Evolutionary conservation across 2,797 vertebrate genomes (phyloP).

Genomic region (Lutjanus campechanus): DNA sequence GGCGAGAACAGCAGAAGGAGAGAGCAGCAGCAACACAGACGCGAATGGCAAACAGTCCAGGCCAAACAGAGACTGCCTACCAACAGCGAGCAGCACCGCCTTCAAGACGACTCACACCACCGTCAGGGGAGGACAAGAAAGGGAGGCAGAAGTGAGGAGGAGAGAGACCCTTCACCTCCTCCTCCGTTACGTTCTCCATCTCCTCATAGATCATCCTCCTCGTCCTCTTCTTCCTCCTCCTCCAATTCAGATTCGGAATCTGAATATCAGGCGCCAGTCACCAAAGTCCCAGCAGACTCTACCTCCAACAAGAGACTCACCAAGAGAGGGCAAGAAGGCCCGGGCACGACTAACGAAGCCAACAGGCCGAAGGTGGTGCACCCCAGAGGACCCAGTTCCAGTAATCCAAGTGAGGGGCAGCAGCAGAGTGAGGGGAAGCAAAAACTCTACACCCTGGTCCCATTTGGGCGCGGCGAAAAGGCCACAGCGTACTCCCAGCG

Average conservation of each 20-base stretch:
- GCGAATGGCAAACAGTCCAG: slow-evolving; percentile 75
- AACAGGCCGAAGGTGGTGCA: slow-evolving; percentile 54
- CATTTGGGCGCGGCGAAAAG: slow-evolving; percentile 93
- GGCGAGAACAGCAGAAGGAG: slow-evolving; percentile 79
- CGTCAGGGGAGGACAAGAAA: slow-evolving; percentile 68
- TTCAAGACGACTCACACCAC: slow-evolving; percentile 60
- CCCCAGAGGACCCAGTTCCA: slow-evolving; percentile 73
- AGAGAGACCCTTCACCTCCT: slow-evolving; percentile 74
- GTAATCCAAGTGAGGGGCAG: slow-evolving; percentile 84
- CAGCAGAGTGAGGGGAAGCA: slow-evolving; percentile 88
- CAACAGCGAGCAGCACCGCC: slow-evolving; percentile 73
- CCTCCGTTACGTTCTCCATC: slow-evolving; percentile 74
- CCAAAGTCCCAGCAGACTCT: slow-evolving; percentile 86
- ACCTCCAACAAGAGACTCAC: slow-evolving; percentile 81
- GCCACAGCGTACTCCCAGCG: slow-evolving; percentile 83
- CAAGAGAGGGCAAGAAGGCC: slow-evolving; percentile 75
- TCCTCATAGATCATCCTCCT: slow-evolving; percentile 63
- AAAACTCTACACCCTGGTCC: slow-evolving; percentile 95
- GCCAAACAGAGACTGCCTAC: slow-evolving; percentile 77
- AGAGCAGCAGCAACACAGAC: slow-evolving; percentile 68
- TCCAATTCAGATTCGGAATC: slow-evolving; percentile 80
- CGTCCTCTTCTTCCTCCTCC: slow-evolving; percentile 73
- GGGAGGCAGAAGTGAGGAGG: slow-evolving; percentile 62
- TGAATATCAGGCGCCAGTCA: slow-evolving; percentile 72
- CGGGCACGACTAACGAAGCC: slow-evolving; percentile 66